Evolutionary conservation across 2,797 vertebrate species (phyloP), one percentile per base, ranked within the genome.

Genomic region (Moxostoma hubbsi): DNA sequence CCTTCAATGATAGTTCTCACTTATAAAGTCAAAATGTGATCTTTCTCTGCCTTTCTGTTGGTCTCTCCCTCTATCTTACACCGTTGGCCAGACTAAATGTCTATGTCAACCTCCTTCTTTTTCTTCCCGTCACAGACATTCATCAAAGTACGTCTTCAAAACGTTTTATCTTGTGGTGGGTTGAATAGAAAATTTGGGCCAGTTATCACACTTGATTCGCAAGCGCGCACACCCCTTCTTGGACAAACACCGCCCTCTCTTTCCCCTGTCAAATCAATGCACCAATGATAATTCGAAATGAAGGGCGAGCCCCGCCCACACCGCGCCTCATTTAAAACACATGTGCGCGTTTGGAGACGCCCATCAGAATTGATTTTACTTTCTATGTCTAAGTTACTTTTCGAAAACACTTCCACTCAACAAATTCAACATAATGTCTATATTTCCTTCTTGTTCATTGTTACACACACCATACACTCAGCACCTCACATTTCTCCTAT

Each of bases 211-310:
- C 61, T 85, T 80, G 81, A 83, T 82, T 73, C 36, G 15, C 50
- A 68, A 85, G 63, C 75, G 70, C 75, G 18, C 84, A 91, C 91
- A 86, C 92, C 92, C 85, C 87, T 85, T 86, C 72, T 51, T 12
- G 7, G 54, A 12, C 57, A 85, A 82, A 62, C 84, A 87, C 91
- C 88, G 88, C 92, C 87, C 73, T 18, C 53, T n/a, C 69, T 65
- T 50, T 57, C 63, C 36, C 24, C 24, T 68, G 50, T 54, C 15
- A 79, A 70, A 59, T 9, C 18, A 55, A 57, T 7, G 16, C 36
- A 36, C 87, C 79, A 87, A 86, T 85, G 55, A 74, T 15, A 73
- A 7, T 7, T 47, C 13, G 10, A n/a, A 18, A 49, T 50, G 16
- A 55, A 10, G 18, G 49, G 10, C 45, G 12, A n/a, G 10, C 47